Conservation (phyloP, 2,888 invertebrate species). For the Biston stratarius region DNA sequence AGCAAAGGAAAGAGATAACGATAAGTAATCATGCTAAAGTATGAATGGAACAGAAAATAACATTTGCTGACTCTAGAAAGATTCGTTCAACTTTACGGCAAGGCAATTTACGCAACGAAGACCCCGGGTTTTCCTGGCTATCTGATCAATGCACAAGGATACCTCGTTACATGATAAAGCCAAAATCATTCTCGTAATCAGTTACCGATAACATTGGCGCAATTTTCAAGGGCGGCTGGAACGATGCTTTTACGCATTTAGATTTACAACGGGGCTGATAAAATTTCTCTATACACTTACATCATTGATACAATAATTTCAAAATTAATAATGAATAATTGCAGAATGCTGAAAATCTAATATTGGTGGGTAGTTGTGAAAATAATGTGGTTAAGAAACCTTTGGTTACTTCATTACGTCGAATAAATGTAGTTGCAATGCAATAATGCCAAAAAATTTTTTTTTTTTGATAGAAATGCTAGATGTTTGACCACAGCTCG, state of each 20-base stretch:
- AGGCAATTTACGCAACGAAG: constrained; percentile 5
- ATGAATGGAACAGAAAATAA: not conserved
- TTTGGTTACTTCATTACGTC: too few relatives aligned
- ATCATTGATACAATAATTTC: constrained; percentile 6
- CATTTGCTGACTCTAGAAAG: not conserved
- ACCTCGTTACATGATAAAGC: constrained; percentile 40
- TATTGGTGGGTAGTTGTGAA: not conserved
- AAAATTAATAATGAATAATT: too few relatives aligned
- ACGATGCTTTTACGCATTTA: constrained; percentile 56
- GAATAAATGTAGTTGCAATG: too few relatives aligned
- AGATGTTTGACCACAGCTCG: too few relatives aligned
- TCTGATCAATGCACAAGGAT: constrained; percentile 48
- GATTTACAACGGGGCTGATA: constrained; percentile 43
- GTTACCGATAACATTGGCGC: constrained; percentile 72
- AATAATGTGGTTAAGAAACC: not conserved
- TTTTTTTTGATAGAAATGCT: too few relatives aligned
- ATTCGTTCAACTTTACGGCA: not conserved
- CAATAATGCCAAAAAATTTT: too few relatives aligned
- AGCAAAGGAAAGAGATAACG: not conserved
- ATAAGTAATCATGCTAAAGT: not conserved
- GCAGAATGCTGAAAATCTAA: not conserved
- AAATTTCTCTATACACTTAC: constrained; percentile 10
- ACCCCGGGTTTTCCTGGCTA: constrained; percentile 24
- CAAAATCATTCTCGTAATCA: constrained; percentile 67
- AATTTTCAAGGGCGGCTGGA: constrained; percentile 68